Evolutionary conservation across 2,113 vertebrate species (phyloP).

Genomic region (Rissa tridactyla): DNA sequence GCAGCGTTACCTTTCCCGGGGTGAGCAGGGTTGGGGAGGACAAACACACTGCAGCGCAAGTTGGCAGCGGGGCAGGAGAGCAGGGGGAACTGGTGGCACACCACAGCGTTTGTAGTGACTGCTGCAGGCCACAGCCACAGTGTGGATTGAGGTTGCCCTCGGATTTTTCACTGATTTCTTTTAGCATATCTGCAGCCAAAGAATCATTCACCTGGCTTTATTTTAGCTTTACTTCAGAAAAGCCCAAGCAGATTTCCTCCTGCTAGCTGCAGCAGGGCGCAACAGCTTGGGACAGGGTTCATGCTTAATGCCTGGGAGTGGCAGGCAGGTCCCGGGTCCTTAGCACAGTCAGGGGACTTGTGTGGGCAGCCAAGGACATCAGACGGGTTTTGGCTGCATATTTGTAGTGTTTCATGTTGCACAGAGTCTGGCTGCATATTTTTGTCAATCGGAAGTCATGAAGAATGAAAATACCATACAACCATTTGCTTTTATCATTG

Average conservation of each 20-base stretch:
- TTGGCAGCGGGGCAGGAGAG: neutral
- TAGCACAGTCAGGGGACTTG: neutral
- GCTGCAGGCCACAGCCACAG: neutral
- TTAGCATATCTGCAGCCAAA: neutral
- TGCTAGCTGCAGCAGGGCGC: neutral
- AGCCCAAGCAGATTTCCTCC: neutral
- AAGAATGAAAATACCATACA: neutral
- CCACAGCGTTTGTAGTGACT: neutral
- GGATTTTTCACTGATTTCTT: neutral
- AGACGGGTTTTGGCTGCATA: accelerated
- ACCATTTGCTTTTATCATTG: neutral
- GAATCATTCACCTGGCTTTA: neutral
- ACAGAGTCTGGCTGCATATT: neutral
- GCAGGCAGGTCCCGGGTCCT: neutral
- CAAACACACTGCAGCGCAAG: accelerated
- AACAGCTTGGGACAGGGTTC: neutral
- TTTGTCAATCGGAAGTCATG: neutral
- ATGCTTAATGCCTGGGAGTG: neutral
- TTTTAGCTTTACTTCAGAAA: neutral
- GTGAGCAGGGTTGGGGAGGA: neutral
- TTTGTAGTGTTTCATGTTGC: neutral
- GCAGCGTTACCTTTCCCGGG: accelerated
- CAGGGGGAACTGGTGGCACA: neutral
- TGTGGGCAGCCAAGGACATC: neutral
- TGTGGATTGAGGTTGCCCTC: neutral